Conservation (phyloP, 2,888 invertebrate species). For the Anthophora plumipes region DNA sequence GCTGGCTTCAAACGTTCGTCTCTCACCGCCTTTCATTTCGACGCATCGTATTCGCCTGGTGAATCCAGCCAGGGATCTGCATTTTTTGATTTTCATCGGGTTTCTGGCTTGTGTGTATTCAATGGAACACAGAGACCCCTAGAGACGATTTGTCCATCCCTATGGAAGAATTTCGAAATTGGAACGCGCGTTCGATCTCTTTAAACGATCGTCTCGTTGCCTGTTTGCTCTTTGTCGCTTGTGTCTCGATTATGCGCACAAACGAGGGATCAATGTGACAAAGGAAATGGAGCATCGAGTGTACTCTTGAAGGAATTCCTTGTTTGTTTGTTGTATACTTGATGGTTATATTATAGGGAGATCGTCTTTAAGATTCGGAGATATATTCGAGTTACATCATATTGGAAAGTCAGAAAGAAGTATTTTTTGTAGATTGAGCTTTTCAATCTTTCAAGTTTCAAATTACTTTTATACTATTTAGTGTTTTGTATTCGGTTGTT, state of each 20-base stretch:
- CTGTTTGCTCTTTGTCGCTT: not conserved
- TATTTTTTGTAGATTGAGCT: no score
- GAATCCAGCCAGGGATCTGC: not conserved
- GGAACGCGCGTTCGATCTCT: not conserved
- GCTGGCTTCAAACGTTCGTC: slow-evolving; percentile 9
- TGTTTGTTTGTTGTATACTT: not conserved
- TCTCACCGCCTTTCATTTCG: slow-evolving; percentile 25
- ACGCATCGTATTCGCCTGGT: slow-evolving; percentile 4
- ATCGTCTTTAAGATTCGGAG: no score
- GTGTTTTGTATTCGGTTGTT: no score
- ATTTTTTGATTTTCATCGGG: slow-evolving; percentile 17
- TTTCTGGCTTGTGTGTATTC: not conserved
- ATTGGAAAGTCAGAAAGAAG: no score
- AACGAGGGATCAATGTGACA: not conserved
- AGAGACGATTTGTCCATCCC: not conserved
- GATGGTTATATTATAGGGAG: not conserved
- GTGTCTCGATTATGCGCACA: not conserved
- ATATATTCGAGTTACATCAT: no score
- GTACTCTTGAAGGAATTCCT: not conserved
- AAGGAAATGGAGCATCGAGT: not conserved
- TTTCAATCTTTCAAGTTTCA: no score
- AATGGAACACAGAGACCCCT: not conserved
- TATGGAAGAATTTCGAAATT: not conserved
- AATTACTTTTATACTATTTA: no score
- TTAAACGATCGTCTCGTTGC: not conserved